Evolutionary conservation across 2,797 vertebrate species (phyloP), one percentile per base, ranked within the genome.

Genomic region (Pangasius larnaudii): DNA sequence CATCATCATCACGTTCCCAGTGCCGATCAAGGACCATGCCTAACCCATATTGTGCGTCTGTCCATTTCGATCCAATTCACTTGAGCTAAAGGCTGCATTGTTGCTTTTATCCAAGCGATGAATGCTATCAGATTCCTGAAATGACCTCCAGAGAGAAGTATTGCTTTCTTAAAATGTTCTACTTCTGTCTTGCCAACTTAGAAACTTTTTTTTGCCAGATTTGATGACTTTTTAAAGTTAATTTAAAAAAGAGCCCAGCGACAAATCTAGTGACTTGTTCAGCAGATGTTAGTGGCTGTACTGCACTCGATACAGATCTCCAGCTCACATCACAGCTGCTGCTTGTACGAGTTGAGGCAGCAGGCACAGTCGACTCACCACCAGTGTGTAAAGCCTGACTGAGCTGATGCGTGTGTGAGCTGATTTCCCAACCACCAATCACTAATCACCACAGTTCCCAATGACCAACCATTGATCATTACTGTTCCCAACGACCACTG

Each of bases 11-110:
- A 51, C 69, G 14, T 19, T 53, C 75, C 75, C n/a, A 18, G 49
- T 2, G 7, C 11, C 9, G 51, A 79, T 58, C 30, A 24, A 79
- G 53, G 51, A 36, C 49, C 53, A 36, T 19, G 42, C 19, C 61
- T 84, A 1, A 69, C 46, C n/a, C 42, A 33, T 71, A 71, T 24
- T 69, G 83, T 33, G 39, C 6, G 10, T 19, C 61, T 69, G 46
- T 39, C 49, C 10, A 16, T 72, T 85, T 85, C 33, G 19, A 53
- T 39, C 59, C 75, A 36, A 79, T 79, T 79, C 46, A 67, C 59
- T 67, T 33, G 27, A 63, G 56, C 18, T 33, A 51, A 51, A 84
- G 30, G 30, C 63, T 67, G 13, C 10, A 16, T 30, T 84, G 46
- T 71, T 84, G 46, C 42, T 30, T 83, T 67, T 22, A 83, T 46